A percentile compares a stretch with the other conserved stretches of the same genome.
Evolutionary conservation across 2,113 vertebrate genomes (phyloP).

Genomic region (Nycticorax nycticorax): DNA sequence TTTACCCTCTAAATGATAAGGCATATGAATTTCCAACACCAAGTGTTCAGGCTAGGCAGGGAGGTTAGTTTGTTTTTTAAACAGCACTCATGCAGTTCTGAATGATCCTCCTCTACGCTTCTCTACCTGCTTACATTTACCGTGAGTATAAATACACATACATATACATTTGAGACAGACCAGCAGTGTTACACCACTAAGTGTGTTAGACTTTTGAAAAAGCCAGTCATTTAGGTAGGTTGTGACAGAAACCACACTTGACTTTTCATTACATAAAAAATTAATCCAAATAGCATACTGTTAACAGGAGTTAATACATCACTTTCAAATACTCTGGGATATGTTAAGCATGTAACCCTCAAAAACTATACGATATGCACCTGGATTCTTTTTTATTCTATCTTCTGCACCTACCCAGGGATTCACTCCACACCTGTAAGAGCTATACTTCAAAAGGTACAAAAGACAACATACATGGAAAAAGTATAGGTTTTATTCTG

Average conservation of each 20-base stretch:
- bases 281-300: fast-evolving
- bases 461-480: neutral
- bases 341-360: neutral
- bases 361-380: neutral
- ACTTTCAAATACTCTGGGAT: neutral
- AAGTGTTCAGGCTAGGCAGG: neutral
- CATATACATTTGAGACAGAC: too few species aligned
- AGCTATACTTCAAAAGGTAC: neutral
- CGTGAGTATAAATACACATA: neutral
- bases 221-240: neutral
- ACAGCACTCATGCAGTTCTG: neutral
- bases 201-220: neutral
- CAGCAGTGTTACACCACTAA: too few species aligned
- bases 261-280: neutral
- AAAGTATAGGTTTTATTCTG: neutral
- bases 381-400: neutral
- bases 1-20: fast-evolving
- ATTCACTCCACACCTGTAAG: neutral
- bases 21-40: fast-evolving
- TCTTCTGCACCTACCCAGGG: neutral
- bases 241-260: neutral
- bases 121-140: neutral
- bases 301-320: neutral
- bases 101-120: neutral
- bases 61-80: fast-evolving